Percentiles rank a stretch among this genome's conserved stretches.
phyloP scores from a whole-genome alignment of 2,888 invertebrate genomes.

The Syrista parreyssii region DNA sequence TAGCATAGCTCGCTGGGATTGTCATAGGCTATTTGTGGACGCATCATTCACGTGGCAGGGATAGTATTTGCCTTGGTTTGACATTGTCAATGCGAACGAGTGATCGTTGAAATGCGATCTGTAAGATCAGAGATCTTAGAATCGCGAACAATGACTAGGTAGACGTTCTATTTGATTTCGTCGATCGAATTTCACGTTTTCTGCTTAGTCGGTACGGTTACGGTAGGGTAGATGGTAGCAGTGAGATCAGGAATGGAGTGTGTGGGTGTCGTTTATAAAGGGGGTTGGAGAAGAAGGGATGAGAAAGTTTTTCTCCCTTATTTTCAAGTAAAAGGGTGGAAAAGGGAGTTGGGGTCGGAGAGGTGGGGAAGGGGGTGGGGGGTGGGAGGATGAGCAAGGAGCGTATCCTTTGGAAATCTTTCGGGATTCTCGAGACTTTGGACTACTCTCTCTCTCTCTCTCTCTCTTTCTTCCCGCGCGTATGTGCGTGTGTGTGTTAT shows the following conservation, averaged over 20 bases:
- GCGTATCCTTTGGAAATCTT: neutral
- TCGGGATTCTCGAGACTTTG: neutral
- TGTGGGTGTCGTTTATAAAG: neutral
- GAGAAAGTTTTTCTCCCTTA: conserved; percentile 4
- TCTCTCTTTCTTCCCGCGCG: too few relatives aligned
- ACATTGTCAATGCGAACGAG: neutral
- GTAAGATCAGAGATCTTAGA: neutral
- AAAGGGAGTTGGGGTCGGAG: too few relatives aligned
- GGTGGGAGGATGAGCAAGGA: too few relatives aligned
- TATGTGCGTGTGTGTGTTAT: too few relatives aligned
- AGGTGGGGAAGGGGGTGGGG: too few relatives aligned
- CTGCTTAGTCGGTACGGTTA: conserved; percentile 7
- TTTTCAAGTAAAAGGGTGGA: neutral
- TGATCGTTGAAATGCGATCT: neutral
- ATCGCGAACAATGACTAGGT: neutral
- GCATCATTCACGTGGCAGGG: neutral
- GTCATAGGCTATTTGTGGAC: neutral
- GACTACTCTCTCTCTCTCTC: neutral
- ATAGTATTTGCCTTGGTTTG: conserved; percentile 2
- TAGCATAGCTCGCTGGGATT: neutral
- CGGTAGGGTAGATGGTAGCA: neutral
- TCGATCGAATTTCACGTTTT: conserved; percentile 6
- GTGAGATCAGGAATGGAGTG: neutral
- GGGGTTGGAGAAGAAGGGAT: neutral
- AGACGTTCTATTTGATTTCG: neutral